phyloP scores from a whole-genome alignment of 2,888 invertebrate species.

The Rotaria macrura region DNA sequence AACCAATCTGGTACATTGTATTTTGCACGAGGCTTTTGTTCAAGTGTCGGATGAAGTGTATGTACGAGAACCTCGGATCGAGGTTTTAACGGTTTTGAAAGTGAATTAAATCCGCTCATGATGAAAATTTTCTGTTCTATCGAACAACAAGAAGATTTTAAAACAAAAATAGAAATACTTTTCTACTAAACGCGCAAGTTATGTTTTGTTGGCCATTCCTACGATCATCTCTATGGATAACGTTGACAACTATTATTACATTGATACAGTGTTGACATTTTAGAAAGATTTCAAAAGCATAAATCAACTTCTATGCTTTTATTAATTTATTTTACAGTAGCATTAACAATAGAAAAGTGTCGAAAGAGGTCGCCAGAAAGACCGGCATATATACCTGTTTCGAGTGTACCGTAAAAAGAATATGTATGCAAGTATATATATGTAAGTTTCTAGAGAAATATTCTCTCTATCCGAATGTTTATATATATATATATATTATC shows the following conservation, averaged over 20 bases:
- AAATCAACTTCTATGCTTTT: neutral
- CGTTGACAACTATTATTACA: neutral
- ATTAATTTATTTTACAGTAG: neutral
- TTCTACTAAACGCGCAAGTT: neutral
- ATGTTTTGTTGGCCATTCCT: neutral
- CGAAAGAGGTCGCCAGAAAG: neutral
- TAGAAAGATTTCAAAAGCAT: neutral
- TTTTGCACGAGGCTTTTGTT: constrained; percentile 4
- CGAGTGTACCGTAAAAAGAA: too few relatives aligned
- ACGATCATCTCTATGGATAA: neutral
- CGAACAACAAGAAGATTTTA: neutral
- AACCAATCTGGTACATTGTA: constrained; percentile 18
- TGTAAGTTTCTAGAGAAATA: too few relatives aligned
- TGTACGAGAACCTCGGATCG: constrained; percentile 5
- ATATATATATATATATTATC: too few relatives aligned
- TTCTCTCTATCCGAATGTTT: too few relatives aligned
- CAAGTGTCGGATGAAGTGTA: neutral
- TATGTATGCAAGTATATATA: too few relatives aligned
- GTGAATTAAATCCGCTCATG: neutral
- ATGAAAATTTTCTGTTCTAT: neutral
- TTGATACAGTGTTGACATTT: too few relatives aligned
- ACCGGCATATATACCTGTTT: too few relatives aligned
- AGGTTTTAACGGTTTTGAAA: constrained; percentile 1
- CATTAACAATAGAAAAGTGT: neutral
- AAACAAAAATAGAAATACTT: neutral